These are phyloP conservation scores for Dunckerocampus dactyliophorus DNA, from an alignment of 2,113 vertebrate species.

Conservation along the genomic window DNA sequence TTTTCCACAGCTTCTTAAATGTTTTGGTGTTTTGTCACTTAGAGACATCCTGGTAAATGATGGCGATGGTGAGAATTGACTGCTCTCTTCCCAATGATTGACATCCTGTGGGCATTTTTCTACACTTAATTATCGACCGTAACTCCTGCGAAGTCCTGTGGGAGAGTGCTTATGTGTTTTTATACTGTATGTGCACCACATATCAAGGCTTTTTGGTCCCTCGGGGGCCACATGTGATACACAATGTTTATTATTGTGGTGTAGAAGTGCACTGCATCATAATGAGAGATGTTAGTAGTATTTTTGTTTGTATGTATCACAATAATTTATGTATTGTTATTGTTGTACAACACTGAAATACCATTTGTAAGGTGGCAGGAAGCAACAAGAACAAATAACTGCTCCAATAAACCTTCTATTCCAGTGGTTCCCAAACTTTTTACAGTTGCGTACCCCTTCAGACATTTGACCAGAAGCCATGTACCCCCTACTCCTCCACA, in stretches of 20 bases:
- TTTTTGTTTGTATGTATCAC: not conserved
- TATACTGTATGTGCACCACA: constrained; percentile 2
- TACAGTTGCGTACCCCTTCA: too few relatives aligned
- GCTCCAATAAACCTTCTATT: too few relatives aligned
- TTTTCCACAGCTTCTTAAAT: too few relatives aligned
- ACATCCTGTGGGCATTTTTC: constrained; percentile 40
- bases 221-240: constrained; percentile 10
- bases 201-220: constrained; percentile 26
- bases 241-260: not conserved
- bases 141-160: constrained; percentile 31
- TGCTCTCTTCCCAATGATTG: constrained; percentile 48
- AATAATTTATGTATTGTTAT: too few relatives aligned
- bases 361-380: too few relatives aligned
- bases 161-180: constrained; percentile 11
- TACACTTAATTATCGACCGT: constrained; percentile 47
- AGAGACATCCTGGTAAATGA: not conserved
- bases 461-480: too few relatives aligned
- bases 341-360: too few relatives aligned
- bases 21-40: constrained; percentile 11
- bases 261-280: not conserved
- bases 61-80: constrained; percentile 34
- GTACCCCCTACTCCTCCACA: too few relatives aligned
- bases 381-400: too few relatives aligned
- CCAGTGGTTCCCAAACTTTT: too few relatives aligned
- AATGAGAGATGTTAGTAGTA: not conserved